Conservation (phyloP, 23 tunicate species). For the Corella eumyota region DNA sequence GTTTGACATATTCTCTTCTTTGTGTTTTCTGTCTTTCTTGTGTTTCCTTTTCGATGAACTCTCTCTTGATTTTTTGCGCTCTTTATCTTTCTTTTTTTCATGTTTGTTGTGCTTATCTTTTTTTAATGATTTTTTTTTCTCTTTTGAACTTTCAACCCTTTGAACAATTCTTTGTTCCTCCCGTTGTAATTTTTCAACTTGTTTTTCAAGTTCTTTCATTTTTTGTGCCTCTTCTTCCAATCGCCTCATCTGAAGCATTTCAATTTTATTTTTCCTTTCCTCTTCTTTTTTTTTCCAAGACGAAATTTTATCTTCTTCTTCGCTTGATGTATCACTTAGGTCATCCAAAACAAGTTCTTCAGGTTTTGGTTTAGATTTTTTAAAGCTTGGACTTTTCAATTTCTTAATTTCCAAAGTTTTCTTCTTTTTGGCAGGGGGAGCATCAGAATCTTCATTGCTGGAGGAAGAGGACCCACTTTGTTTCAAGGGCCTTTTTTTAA, state of each 20-base stretch:
- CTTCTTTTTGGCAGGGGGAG: conserved; percentile 16
- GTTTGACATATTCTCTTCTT: conserved; percentile 19
- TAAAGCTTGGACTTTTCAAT: conserved; percentile 11
- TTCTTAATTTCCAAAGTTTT: not conserved
- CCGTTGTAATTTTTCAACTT: conserved; percentile 31
- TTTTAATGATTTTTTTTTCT: conserved; percentile 5
- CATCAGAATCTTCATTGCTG: no score
- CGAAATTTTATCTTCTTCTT: conserved; percentile 56
- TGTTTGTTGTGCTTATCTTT: conserved; percentile 9
- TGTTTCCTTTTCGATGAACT: not conserved
- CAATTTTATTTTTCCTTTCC: conserved; percentile 52
- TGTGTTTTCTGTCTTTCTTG: conserved; percentile 4
- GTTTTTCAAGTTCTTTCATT: conserved; percentile 82
- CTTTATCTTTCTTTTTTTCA: conserved; percentile 29
- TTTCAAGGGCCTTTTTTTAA: not conserved
- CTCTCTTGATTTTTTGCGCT: conserved; percentile 19
- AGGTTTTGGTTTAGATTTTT: conserved; percentile 22
- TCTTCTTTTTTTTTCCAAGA: conserved; percentile 87
- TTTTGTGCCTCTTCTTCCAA: conserved; percentile 58
- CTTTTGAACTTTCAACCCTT: conserved; percentile 2
- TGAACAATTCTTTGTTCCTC: conserved; percentile 3
- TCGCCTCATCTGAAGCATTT: conserved; percentile 22
- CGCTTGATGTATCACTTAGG: conserved; percentile 22
- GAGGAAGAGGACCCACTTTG: no score
- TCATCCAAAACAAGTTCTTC: conserved; percentile 16